These are phyloP conservation scores for Eurypyga helias DNA, from an alignment of 2,113 vertebrate species.

Conservation along the genomic window DNA sequence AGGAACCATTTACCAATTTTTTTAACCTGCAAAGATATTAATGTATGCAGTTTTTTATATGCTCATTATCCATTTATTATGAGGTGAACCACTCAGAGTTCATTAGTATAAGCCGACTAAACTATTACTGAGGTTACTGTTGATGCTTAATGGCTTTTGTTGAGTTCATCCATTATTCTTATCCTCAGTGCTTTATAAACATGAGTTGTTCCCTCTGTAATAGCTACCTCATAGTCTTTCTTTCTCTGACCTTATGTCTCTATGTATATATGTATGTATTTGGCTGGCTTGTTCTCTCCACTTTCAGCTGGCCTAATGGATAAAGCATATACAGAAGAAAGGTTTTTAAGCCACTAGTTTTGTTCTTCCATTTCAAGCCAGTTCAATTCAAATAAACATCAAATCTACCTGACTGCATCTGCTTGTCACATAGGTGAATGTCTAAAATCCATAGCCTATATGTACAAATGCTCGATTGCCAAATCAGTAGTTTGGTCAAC, in stretches of 20 bases:
- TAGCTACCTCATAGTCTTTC: background rate
- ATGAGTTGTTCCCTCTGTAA: background rate
- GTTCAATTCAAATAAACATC: conserved; percentile 21
- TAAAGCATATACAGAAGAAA: background rate
- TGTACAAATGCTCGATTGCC: rapidly evolving
- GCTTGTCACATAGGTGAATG: background rate
- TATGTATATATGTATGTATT: background rate
- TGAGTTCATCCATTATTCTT: conserved; percentile 37
- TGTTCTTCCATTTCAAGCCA: background rate
- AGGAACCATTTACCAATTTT: conserved; percentile 38
- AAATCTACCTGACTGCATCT: conserved; percentile 24
- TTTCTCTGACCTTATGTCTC: background rate
- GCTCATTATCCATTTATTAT: conserved; percentile 42
- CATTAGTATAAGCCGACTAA: background rate
- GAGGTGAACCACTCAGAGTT: background rate
- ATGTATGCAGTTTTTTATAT: conserved; percentile 9
- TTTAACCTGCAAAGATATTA: conserved; percentile 33
- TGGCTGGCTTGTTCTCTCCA: conserved; percentile 8
- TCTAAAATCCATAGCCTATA: background rate
- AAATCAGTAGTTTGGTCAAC: background rate
- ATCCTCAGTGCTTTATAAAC: background rate
- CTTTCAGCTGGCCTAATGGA: conserved; percentile 20
- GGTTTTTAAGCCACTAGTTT: background rate
- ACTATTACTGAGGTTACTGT: background rate
- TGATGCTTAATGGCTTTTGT: conserved; percentile 49